Conservation (phyloP, 2,888 invertebrate genomes). For the Pocota personata region DNA sequence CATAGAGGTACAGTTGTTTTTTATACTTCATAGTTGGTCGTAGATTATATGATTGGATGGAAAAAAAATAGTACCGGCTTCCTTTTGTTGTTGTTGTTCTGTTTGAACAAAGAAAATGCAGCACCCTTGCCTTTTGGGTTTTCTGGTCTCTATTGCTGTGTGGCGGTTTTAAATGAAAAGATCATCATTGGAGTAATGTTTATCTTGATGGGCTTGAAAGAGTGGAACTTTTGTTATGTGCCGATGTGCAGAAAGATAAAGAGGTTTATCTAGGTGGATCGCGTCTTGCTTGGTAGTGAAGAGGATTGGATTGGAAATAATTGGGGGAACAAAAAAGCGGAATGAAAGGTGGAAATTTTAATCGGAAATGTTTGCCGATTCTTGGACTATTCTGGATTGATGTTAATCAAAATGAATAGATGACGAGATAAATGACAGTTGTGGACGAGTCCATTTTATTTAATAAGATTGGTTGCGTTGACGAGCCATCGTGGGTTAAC, state of each 20-base stretch:
- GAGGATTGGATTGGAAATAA: slow-evolving; percentile 49
- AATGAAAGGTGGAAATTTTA: slow-evolving; percentile 27
- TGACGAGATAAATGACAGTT: neutral
- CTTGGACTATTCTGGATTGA: neutral
- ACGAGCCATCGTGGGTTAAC: no score
- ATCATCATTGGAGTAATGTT: slow-evolving; percentile 66
- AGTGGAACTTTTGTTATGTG: slow-evolving; percentile 36
- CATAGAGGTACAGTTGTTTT: slow-evolving; percentile 68
- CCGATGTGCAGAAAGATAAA: slow-evolving; percentile 49
- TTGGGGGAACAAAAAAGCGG: slow-evolving; percentile 15
- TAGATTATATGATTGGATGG: slow-evolving; percentile 70
- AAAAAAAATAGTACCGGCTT: slow-evolving; percentile 71
- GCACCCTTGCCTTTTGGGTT: slow-evolving; percentile 60
- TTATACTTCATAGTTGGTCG: slow-evolving; percentile 63
- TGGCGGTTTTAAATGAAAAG: slow-evolving; percentile 45
- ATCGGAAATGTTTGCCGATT: slow-evolving; percentile 4
- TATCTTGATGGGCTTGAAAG: slow-evolving; percentile 62
- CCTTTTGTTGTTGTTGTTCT: slow-evolving; percentile 56
- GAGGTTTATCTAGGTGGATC: slow-evolving; percentile 47
- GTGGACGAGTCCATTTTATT: neutral
- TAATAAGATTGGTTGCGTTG: neutral
- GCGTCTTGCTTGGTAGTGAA: slow-evolving; percentile 6
- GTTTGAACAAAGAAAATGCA: slow-evolving; percentile 65
- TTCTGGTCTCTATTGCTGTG: neutral
- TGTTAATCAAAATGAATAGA: slow-evolving; percentile 8